phyloP scores from a whole-genome alignment of 2,797 vertebrate genomes.

The Centropyge bicolor region DNA sequence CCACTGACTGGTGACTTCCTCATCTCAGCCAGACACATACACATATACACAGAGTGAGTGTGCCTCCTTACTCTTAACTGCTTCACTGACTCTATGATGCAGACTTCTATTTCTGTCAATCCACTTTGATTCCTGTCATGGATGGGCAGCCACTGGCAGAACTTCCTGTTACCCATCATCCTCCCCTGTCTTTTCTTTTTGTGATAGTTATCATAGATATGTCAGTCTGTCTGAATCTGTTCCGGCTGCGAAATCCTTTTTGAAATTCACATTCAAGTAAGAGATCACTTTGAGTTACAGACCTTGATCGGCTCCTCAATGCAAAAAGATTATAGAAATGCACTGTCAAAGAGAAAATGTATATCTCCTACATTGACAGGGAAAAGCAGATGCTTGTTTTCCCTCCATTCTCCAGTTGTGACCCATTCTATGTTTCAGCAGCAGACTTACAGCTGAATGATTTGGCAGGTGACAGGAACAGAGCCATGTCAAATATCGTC shows the following conservation, averaged over 20 bases:
- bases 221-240: slow-evolving; percentile 6
- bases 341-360: background rate
- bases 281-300: background rate
- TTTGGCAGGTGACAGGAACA: slow-evolving; percentile 3
- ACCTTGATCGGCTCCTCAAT: background rate
- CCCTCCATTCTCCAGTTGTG: background rate
- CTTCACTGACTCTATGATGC: slow-evolving; percentile 1
- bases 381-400: background rate
- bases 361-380: background rate
- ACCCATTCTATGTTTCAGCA: background rate
- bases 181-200: slow-evolving; percentile 9
- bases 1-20: background rate
- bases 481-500: background rate
- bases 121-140: slow-evolving; percentile 6
- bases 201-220: slow-evolving; percentile 28
- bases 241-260: background rate
- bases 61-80: slow-evolving; percentile 7
- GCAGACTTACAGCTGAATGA: background rate
- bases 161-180: slow-evolving; percentile 35
- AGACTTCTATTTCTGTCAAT: slow-evolving; percentile 6
- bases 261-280: background rate
- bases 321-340: background rate
- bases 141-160: slow-evolving; percentile 3
- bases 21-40: background rate
- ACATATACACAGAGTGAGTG: background rate